Evolutionary conservation across 2,113 vertebrate genomes (phyloP), one percentile per base, ranked within the genome.

Genomic region (Centropus bengalensis): DNA sequence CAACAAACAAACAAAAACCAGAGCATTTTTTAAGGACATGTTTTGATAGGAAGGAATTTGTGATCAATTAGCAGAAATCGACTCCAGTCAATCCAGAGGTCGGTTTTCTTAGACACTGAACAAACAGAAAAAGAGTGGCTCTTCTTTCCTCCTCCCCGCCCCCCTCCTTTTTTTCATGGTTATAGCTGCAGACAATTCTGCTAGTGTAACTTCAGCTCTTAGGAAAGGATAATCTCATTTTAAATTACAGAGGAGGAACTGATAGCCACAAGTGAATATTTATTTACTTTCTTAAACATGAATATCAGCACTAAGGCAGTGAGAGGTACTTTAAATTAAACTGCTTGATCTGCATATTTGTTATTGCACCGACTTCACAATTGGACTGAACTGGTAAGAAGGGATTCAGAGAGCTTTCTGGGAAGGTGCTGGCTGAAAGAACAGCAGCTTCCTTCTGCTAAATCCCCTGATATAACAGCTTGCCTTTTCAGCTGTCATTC

Each of bases 401-500:
- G 36, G 36, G 82, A 83, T 24, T 59, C 81, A 73, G 47, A 56
- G 45, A 91, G 42, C 69, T 86, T 82, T 96, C 83, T 73, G 38
- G 32, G 58, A 92, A 93, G 49, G 23, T 56, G 12, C 49, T 60
- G 14, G 42, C 55, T 94, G 81, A 94, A 91, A 92, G 74, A 96
- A 91, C 63, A 85, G 75, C 73, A 83, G 78, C 86, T 91, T 96
- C 77, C 63, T 93, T 95, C 94, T 95, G 74, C 79, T 90, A 88
- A 96, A 93, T 93, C 74, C 70, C 86, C 83, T 59, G 78, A 95
- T 70, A 79, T 32, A 91, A 87, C 70, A 49, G 79, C 87, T 91
- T 93, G 84, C 70, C 78, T 87, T 96, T 96, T 96, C 94, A 95
- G 83, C 77, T 93, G 80, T 87, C 96, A 93, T 81, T 96, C 89